These are phyloP conservation scores for Pterophyllum scalare DNA, from an alignment of 2,113 vertebrate genomes.

Conservation along the genomic window DNA sequence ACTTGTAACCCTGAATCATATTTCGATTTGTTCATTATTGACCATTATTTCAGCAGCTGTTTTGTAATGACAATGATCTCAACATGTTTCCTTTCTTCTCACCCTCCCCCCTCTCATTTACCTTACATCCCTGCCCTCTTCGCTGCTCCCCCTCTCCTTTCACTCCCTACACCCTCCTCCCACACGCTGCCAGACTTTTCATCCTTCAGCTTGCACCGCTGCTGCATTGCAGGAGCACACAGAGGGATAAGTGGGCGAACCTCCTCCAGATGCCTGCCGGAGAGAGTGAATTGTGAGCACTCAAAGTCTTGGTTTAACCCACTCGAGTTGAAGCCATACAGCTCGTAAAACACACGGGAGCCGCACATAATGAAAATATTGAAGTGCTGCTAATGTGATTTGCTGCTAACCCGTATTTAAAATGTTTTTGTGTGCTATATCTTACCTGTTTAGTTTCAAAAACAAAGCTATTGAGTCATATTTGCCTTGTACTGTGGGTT, in stretches of 20 bases:
- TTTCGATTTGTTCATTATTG: slow-evolving; percentile 11
- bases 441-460: slow-evolving; percentile 15
- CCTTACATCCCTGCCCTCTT: slow-evolving; percentile 37
- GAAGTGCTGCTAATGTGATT: slow-evolving; percentile 32
- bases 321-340: slow-evolving; percentile 52
- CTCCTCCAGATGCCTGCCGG: slow-evolving; percentile 66
- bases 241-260: slow-evolving; percentile 63
- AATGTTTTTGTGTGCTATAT: slow-evolving; percentile 29
- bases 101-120: slow-evolving; percentile 34
- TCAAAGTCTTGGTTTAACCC: slow-evolving; percentile 64
- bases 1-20: background rate
- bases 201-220: slow-evolving; percentile 72
- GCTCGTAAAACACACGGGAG: slow-evolving; percentile 56
- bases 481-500: slow-evolving; percentile 18
- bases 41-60: slow-evolving; percentile 4
- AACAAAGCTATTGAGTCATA: background rate
- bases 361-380: slow-evolving; percentile 31
- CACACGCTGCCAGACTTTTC: slow-evolving; percentile 66
- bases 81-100: slow-evolving; percentile 63
- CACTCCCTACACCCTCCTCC: slow-evolving; percentile 32
- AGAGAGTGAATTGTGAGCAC: slow-evolving; percentile 71
- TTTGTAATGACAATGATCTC: slow-evolving; percentile 45
- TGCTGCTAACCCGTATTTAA: slow-evolving; percentile 39
- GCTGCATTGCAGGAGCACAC: slow-evolving; percentile 78
- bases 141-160: slow-evolving; percentile 2